Percentiles rank a stretch among this genome's conserved stretches.
Evolutionary conservation across 53 echinoderm and acorn worm species (phyloP).

Genomic region (Mesocentrotus franciscanus): DNA sequence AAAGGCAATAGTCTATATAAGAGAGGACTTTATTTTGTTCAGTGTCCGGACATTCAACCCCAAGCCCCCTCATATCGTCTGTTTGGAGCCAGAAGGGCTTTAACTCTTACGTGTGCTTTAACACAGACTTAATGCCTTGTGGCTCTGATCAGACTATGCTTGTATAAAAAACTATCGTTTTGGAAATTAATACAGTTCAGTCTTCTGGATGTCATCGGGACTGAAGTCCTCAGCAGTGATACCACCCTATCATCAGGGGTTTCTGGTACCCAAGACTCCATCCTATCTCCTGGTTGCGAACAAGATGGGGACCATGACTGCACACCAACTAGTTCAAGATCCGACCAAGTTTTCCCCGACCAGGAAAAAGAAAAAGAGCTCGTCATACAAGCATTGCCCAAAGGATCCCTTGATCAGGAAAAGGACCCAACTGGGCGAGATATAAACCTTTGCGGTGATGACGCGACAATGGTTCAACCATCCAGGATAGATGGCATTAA

Average conservation of each 20-base stretch:
- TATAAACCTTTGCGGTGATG: neutral
- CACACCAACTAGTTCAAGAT: neutral
- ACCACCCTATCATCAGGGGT: neutral
- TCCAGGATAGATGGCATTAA: neutral
- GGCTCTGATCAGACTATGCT: too few species aligned
- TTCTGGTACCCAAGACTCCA: neutral
- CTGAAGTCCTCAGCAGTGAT: neutral
- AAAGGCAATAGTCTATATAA: too few species aligned
- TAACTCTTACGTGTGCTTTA: too few species aligned
- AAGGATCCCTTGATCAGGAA: neutral
- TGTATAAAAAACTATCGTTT: neutral
- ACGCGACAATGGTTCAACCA: neutral
- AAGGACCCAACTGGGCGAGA: neutral
- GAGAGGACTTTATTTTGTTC: too few species aligned
- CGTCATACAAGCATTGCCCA: neutral
- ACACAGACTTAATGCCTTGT: too few species aligned
- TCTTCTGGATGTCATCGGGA: neutral
- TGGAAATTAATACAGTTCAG: neutral
- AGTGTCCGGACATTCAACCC: too few species aligned
- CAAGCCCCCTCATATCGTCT: too few species aligned
- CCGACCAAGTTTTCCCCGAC: neutral
- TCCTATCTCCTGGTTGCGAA: neutral
- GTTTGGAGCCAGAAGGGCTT: too few species aligned
- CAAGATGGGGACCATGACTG: neutral
- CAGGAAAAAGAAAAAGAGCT: neutral